Percentiles rank a stretch among this genome's conserved stretches.
Conservation (phyloP, 2,113 vertebrate species). For the Pelvicachromis taeniatus region DNA sequence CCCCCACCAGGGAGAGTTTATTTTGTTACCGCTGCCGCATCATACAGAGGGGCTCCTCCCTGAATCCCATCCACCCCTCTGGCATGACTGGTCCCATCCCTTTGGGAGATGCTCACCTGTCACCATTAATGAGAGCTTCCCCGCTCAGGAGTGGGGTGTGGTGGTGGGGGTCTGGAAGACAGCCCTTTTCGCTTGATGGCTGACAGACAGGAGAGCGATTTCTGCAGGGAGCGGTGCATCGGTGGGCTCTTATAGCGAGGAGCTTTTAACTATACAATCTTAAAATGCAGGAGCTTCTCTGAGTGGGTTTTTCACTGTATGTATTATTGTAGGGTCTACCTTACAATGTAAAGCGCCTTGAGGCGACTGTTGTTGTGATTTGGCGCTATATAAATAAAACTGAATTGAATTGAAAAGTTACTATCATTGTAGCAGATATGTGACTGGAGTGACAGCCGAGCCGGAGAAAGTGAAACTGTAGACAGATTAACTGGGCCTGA, state of each 20-base stretch:
- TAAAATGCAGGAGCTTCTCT: background rate
- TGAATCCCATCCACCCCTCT: constrained; percentile 17
- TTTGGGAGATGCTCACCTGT: constrained; percentile 57
- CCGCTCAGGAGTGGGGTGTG: background rate
- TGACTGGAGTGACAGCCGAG: background rate
- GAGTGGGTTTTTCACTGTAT: no score
- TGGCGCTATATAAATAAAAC: no score
- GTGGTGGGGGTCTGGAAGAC: background rate
- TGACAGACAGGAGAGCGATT: constrained; percentile 15
- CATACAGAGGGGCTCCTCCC: background rate
- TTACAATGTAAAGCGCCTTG: no score
- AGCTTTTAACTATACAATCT: background rate
- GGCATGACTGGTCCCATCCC: constrained; percentile 14
- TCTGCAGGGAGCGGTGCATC: constrained; percentile 9
- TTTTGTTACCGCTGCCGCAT: background rate
- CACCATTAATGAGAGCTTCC: constrained; percentile 55
- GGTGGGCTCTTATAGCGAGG: background rate
- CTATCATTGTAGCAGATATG: background rate
- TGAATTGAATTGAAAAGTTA: no score
- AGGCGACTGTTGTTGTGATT: no score
- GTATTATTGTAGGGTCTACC: no score
- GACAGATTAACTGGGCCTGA: background rate
- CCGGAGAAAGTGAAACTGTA: background rate
- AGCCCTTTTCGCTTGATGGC: constrained; percentile 21
- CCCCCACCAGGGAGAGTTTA: constrained; percentile 46